Conservation (phyloP, 2,888 invertebrate species). For the Ichneumoninae sp. region DNA sequence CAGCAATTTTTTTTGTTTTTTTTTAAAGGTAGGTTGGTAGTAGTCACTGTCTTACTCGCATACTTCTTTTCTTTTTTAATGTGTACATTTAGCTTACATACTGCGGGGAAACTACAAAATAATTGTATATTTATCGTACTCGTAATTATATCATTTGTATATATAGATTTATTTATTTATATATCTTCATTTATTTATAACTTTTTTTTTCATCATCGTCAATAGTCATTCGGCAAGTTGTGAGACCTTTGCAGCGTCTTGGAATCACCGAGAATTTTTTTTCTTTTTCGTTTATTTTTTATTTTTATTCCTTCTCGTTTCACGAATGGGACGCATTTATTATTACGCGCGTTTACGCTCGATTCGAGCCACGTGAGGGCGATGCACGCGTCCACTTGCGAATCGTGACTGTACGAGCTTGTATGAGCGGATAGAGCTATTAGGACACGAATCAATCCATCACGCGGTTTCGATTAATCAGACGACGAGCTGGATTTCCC, state of each 20-base stretch:
- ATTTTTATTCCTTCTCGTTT: conserved; percentile 55
- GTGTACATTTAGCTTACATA: conserved; percentile 83
- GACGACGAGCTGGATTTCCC: conserved; percentile 51
- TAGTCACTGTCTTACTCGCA: conserved; percentile 54
- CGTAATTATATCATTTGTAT: conserved; percentile 75
- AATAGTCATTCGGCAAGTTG: conserved; percentile 76
- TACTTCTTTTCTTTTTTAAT: conserved; percentile 66
- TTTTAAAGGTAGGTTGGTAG: conserved; percentile 29
- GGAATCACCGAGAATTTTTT: conserved; percentile 61
- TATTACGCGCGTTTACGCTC: conserved; percentile 23
- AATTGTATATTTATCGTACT: conserved; percentile 81
- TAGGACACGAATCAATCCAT: conserved; percentile 45
- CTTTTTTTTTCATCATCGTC: conserved; percentile 73
- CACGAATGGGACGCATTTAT: conserved; percentile 56
- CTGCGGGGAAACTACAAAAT: conserved; percentile 83
- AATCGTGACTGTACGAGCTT: conserved; percentile 33
- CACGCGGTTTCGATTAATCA: conserved; percentile 51
- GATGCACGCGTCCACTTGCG: conserved; percentile 33
- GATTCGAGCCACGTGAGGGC: conserved; percentile 22
- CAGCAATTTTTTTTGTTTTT: conserved; percentile 13
- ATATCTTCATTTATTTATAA: conserved; percentile 77
- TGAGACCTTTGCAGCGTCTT: conserved; percentile 69
- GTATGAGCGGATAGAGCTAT: conserved; percentile 32
- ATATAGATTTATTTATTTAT: conserved; percentile 81
- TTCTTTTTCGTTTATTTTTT: conserved; percentile 41